Conservation (phyloP, 2,797 vertebrate species). For the Anguilla marmorata region DNA sequence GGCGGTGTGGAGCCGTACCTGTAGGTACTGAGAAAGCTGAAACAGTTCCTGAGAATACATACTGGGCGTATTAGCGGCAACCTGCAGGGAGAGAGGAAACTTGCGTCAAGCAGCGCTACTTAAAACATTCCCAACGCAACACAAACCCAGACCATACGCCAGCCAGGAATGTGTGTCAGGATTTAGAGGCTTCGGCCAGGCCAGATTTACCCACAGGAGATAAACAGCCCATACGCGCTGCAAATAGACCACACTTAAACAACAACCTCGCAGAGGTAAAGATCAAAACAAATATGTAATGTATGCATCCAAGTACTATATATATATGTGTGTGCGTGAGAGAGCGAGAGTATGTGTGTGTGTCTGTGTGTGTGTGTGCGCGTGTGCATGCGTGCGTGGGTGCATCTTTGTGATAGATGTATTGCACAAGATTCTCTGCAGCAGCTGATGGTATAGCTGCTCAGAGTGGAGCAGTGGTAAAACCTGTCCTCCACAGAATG, state of each 20-base stretch:
- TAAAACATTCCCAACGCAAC: neutral
- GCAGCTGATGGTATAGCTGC: neutral
- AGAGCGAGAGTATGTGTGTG: too few species aligned
- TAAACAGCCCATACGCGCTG: neutral
- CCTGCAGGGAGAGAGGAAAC: slow-evolving; percentile 66
- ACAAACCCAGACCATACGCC: neutral
- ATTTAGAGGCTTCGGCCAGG: neutral
- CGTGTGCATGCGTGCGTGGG: too few species aligned
- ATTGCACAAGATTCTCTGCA: neutral
- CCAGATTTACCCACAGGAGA: neutral
- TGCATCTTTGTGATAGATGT: neutral
- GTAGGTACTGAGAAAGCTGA: slow-evolving; percentile 99
- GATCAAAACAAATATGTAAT: neutral
- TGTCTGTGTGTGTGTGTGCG: neutral
- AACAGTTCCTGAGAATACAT: slow-evolving; percentile 99
- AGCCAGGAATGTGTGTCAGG: neutral
- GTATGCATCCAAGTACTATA: neutral
- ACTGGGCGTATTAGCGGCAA: slow-evolving; percentile 98
- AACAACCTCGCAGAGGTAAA: neutral
- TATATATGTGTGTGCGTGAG: too few species aligned
- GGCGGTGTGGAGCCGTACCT: slow-evolving; percentile 77
- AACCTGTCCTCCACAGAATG: neutral
- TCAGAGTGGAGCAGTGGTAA: neutral
- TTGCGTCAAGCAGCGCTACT: slow-evolving; percentile 28
- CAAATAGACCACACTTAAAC: neutral